Base-by-base conservation (phyloP, 2,888 invertebrate genomes). In the Caenorhabditis virilis region DNA sequence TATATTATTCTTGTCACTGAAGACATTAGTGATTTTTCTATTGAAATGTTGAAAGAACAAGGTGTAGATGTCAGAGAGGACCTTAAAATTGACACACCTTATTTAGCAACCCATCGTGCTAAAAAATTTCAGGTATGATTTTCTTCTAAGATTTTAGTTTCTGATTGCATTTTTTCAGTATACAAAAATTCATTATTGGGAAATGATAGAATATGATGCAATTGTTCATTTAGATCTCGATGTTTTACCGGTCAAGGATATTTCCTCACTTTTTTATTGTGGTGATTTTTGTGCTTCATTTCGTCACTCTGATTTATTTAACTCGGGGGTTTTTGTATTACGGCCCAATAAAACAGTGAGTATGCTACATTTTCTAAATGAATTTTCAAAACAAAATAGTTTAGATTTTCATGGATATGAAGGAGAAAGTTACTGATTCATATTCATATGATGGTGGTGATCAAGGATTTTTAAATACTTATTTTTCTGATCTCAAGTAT, bases 301-400 rank as follows among this genome's bases (percentile, higher is more conserved):
- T 30, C 70, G 79, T 0, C 79, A 79, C 57, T 78, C 79, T 6
- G 78, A 79, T 48, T 72, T 72, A 67, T 78, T 78, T 69, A 79
- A 79, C 45, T 66, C 78, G 1, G 79, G 78, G n/a, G 74, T 79
- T 3, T 78, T 78, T 51, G 77, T 74, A 3, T 49, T 79, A n/a
- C 61, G 62, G 45, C 78, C 79, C n/a, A 69, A 77, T 52, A 49
- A 62, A 25, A 67, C 67, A 15, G 78, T 77, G 46, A 52, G 54
- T 45, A 6, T 15, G 20, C 5, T 33, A 15, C 35, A 22, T 7
- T n/a, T n/a, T 47, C 4, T 11, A 26, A 33, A 25, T n/a, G 11
- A 22, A 43, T 45, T 16, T 22, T 23, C 13, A 22, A 42, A 38
- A 13, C 7, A 38, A 16, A 41, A 15, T 18, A 38, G 15, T 56